Evolutionary conservation across 2,888 invertebrate species (phyloP).

Genomic region (Tricholauxania praeusta): DNA sequence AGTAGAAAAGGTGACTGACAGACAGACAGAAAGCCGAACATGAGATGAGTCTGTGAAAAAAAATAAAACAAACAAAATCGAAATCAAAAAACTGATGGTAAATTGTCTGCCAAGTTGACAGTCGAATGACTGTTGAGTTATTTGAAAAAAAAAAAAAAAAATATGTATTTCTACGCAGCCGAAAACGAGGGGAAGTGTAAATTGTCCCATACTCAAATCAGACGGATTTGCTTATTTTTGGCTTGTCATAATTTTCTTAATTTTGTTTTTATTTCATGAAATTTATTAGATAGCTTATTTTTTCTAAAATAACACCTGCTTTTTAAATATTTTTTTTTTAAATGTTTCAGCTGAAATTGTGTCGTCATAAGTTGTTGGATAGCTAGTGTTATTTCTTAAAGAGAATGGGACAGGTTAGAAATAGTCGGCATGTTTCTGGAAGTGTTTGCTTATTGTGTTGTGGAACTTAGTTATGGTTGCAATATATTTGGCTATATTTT

Average conservation of each 20-base stretch:
- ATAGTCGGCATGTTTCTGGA: too few species aligned
- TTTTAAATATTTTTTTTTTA: too few species aligned
- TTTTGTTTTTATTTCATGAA: constrained; percentile 55
- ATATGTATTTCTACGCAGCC: not conserved
- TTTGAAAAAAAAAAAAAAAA: not conserved
- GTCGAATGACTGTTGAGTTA: not conserved
- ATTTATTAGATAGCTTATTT: constrained; percentile 49
- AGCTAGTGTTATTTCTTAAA: too few species aligned
- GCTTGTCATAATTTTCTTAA: constrained; percentile 43
- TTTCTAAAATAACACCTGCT: too few species aligned
- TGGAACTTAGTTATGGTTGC: too few species aligned
- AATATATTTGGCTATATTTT: too few species aligned
- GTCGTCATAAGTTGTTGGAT: too few species aligned
- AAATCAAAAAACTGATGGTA: not conserved
- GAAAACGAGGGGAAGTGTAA: not conserved
- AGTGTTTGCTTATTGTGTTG: too few species aligned
- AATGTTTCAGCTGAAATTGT: too few species aligned
- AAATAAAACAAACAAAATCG: not conserved
- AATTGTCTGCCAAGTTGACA: not conserved
- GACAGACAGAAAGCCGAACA: not conserved
- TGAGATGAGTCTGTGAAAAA: not conserved
- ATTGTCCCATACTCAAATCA: not conserved
- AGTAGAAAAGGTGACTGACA: constrained; percentile 24
- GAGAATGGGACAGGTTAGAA: too few species aligned
- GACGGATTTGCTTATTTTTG: constrained; percentile 1